phyloP scores from a whole-genome alignment of 2,888 invertebrate species.

The Unio pictorum region DNA sequence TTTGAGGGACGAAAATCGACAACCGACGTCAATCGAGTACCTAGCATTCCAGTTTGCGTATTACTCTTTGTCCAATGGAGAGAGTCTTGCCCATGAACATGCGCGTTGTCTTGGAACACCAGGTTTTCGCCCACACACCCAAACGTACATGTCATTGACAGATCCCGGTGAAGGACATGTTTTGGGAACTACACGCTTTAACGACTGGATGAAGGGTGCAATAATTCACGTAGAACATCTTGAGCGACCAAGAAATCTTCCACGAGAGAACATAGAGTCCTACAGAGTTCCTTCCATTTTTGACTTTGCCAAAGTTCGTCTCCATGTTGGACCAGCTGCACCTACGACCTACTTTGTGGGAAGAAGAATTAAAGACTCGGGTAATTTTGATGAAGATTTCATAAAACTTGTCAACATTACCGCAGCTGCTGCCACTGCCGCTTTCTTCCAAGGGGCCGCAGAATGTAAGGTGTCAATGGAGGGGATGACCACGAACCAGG shows the following conservation, averaged over 20 bases:
- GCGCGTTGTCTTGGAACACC: constrained; percentile 39
- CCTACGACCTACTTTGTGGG: constrained; percentile 52
- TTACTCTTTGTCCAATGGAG: constrained; percentile 20
- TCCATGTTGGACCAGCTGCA: constrained; percentile 45
- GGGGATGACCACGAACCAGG: constrained; percentile 42
- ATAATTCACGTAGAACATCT: constrained; percentile 54
- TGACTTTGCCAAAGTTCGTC: constrained; percentile 45
- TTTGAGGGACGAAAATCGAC: constrained; percentile 29
- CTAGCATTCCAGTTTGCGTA: constrained; percentile 39
- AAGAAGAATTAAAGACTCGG: constrained; percentile 44
- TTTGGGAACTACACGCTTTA: constrained; percentile 45
- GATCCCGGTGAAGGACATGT: constrained; percentile 54
- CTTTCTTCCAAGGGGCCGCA: constrained; percentile 48
- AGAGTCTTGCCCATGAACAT: constrained; percentile 12
- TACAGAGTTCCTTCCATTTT: constrained; percentile 49
- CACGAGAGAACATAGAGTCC: constrained; percentile 43
- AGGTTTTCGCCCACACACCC: constrained; percentile 48
- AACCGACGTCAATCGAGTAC: constrained; percentile 38
- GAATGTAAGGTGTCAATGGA: constrained; percentile 52
- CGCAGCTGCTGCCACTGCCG: constrained; percentile 42
- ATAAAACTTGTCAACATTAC: constrained; percentile 47
- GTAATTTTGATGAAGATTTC: constrained; percentile 48
- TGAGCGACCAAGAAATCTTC: constrained; percentile 41
- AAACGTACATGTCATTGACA: constrained; percentile 53
- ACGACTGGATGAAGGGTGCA: constrained; percentile 51